Evolutionary conservation across 2,888 invertebrate species (phyloP), one percentile per base, ranked within the genome.

Genomic region (Campopleginae sp.): DNA sequence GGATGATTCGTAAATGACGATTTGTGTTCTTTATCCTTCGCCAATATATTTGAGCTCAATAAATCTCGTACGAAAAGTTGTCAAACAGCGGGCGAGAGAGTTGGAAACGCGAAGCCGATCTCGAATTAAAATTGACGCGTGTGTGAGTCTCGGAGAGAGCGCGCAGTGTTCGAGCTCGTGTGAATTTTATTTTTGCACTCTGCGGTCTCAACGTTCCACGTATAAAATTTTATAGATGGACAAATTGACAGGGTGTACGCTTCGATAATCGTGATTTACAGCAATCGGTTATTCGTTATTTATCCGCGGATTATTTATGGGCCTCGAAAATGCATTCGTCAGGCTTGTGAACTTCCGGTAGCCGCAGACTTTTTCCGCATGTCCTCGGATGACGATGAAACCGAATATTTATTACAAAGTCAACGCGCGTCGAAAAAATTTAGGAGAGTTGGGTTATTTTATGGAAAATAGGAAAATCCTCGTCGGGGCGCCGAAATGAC

Each of bases 91-190:
- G 38, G 38, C 88, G 51, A 27, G 71, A 27, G 46, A 31, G 70
- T 38, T 17, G 17, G 42, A 33, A 42, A 61, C 61, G 33, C 38
- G 61, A 23, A 61, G 70, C 71, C 54, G 31, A 66, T 85, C 65
- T 86, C 88, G 92, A 93, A 93, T 93, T 93, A 93, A 93, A 93
- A 93, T 90, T 93, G 93, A 93, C 93, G 92, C 31, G 3, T 89
- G 86, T 33, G 72, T 89, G 86, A 10, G 54, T 77, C 14, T 19
- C 19, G 44, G n/a, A 66, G 8, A 66, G 51, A 72, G 71, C 76
- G 58, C 58, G 58, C n/a, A n/a, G 76, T 42, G 58, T 65, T 23
- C 31, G 23, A 51, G 80, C 78, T 82, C 80, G 80, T 79, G 71
- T 82, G 85, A 58, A 83, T 75, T 82, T 82, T 80, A 85, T 85